Conservation (phyloP, 2,797 vertebrate species). For the Pygocentrus nattereri region DNA sequence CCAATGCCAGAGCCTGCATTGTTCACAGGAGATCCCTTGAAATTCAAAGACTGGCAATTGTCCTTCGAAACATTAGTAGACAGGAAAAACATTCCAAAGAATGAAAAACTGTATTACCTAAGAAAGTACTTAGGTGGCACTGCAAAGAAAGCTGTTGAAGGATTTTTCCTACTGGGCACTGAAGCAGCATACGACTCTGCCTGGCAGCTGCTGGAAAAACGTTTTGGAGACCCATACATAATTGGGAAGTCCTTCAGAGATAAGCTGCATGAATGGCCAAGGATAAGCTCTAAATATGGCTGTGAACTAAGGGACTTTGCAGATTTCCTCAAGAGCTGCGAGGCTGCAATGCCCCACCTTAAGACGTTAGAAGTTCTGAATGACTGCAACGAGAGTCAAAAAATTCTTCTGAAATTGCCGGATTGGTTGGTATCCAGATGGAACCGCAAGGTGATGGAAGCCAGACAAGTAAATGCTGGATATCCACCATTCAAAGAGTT, state of each 20-base stretch:
- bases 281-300: slow-evolving; percentile 39
- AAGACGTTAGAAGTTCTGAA: slow-evolving; percentile 42
- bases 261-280: slow-evolving; percentile 32
- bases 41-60: too few species aligned
- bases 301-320: slow-evolving; percentile 28
- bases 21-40: too few species aligned
- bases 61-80: too few species aligned
- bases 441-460: slow-evolving; percentile 36
- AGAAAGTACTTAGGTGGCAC: slow-evolving; percentile 27
- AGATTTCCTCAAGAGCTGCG: slow-evolving; percentile 33
- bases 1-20: slow-evolving; percentile 45
- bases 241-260: slow-evolving; percentile 44
- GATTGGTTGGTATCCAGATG: too few species aligned
- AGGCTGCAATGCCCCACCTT: slow-evolving; percentile 30
- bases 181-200: slow-evolving; percentile 32
- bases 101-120: too few species aligned
- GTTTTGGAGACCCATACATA: slow-evolving; percentile 39
- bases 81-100: too few species aligned
- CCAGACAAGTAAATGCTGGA: background rate
- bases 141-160: slow-evolving; percentile 36
- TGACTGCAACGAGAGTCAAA: slow-evolving; percentile 42
- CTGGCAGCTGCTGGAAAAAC: slow-evolving; percentile 37
- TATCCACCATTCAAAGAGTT: slow-evolving; percentile 43
- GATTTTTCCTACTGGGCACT: slow-evolving; percentile 32
- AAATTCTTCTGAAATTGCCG: too few species aligned